A percentile compares a stretch with the other conserved stretches of the same genome.
Conservation (phyloP, 30 jellyfish, hydroid and myxozoan species). For the Cassiopea andromeda region DNA sequence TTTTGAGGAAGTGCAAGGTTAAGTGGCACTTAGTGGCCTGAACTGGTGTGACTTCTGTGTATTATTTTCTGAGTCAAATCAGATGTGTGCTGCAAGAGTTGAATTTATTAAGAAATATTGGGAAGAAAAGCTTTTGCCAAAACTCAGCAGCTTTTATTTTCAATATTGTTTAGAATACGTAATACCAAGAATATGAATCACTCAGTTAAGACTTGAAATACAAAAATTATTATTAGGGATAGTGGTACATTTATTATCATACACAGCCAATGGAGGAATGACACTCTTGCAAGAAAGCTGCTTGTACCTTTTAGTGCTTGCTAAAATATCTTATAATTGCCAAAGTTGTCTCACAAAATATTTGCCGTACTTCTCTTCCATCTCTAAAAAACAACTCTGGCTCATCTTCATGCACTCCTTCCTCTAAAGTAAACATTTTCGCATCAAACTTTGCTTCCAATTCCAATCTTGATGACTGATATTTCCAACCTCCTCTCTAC, state of each 20-base stretch:
- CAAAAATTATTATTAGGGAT: background rate
- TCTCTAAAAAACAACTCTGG: too few relatives aligned
- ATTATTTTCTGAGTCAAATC: conserved; percentile 11
- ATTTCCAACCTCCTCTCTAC: too few relatives aligned
- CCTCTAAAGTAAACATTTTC: too few relatives aligned
- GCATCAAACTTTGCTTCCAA: too few relatives aligned
- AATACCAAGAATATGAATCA: conserved; percentile 20
- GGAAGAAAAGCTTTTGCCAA: conserved; percentile 24
- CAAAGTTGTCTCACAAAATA: too few relatives aligned
- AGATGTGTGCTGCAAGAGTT: conserved; percentile 30
- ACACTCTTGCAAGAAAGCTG: background rate
- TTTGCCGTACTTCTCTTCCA: too few relatives aligned
- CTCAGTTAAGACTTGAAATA: background rate
- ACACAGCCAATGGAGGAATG: background rate
- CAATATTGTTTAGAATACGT: conserved; percentile 13
- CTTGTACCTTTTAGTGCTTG: background rate
- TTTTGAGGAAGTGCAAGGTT: conserved; percentile 22
- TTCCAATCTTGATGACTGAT: too few relatives aligned
- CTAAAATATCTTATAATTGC: background rate
- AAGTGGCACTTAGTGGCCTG: conserved; percentile 21
- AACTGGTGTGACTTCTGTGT: conserved; percentile 28
- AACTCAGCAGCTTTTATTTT: conserved; percentile 21
- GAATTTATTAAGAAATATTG: conserved; percentile 1
- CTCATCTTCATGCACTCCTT: too few relatives aligned
- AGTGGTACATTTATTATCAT: background rate